Conservation (phyloP, 30 jellyfish, hydroid and myxozoan genomes). For the Aurelia coerulea region DNA sequence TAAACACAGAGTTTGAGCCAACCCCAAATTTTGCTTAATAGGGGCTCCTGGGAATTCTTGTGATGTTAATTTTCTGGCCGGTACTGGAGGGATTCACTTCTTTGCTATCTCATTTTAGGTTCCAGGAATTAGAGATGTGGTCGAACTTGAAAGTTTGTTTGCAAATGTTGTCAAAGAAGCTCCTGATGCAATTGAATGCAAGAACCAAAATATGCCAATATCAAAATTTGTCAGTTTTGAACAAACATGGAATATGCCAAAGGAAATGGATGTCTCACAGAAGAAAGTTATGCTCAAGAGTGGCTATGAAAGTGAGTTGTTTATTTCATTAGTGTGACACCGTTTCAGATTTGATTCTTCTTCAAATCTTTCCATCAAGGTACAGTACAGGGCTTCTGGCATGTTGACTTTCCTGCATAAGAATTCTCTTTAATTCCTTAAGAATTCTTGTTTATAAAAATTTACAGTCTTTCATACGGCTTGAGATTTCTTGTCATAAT, state of each 20-base stretch:
- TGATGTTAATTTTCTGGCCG: not conserved
- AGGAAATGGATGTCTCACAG: slow-evolving; percentile 7
- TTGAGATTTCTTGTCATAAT: no score
- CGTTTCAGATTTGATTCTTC: no score
- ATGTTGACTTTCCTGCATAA: no score
- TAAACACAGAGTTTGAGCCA: no score
- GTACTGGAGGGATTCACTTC: not conserved
- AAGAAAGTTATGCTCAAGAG: slow-evolving; percentile 17
- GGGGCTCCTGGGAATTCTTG: not conserved
- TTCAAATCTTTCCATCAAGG: no score
- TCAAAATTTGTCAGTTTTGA: slow-evolving; percentile 26
- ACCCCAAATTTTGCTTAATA: no score
- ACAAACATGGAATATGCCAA: slow-evolving; percentile 34
- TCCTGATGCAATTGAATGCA: slow-evolving; percentile 78
- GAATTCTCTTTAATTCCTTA: no score
- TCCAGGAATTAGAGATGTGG: slow-evolving; percentile 60
- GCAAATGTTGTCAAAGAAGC: slow-evolving; percentile 60
- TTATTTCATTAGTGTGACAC: not conserved
- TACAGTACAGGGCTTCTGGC: no score
- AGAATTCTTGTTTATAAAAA: no score
- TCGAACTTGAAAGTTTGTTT: slow-evolving; percentile 54
- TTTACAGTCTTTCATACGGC: no score
- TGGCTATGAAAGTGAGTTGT: slow-evolving; percentile 66
- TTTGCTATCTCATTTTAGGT: not conserved
- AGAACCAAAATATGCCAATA: slow-evolving; percentile 70